Evolutionary conservation across 1,140 invertebrate species (phyloP).

Genomic region (Phymorhynchus buccinoides): DNA sequence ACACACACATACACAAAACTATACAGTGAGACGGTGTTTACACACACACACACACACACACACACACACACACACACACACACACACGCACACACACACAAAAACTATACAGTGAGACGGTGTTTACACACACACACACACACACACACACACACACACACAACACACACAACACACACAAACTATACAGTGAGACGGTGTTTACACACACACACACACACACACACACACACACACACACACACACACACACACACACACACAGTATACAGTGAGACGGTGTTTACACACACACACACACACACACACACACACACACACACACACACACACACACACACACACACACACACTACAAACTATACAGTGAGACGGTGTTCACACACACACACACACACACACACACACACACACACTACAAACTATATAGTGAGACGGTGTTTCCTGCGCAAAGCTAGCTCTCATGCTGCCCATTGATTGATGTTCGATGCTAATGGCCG

Average conservation of each 20-base stretch:
- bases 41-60: not conserved
- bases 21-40: not conserved
- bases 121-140: not conserved
- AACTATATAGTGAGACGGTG: too few species aligned
- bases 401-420: slow-evolving; percentile 5
- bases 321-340: not conserved
- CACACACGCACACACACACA: not conserved
- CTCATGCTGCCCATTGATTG: too few species aligned
- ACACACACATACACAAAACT: not conserved
- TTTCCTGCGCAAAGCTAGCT: not conserved
- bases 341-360: not conserved
- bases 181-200: not conserved
- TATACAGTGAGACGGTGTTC: not conserved
- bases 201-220: not conserved
- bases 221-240: slow-evolving; percentile 1
- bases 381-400: not conserved
- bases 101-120: too few species aligned
- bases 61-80: not conserved
- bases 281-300: not conserved
- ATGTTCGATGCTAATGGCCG: not conserved
- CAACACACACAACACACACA: not conserved
- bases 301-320: slow-evolving; percentile 10
- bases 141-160: slow-evolving; percentile 15
- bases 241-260: slow-evolving; percentile 20
- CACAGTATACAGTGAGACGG: not conserved